Percentiles rank a stretch among this genome's conserved stretches.
Evolutionary conservation across 2,888 invertebrate genomes (phyloP).

Genomic region (Leptarthrus brevirostris): DNA sequence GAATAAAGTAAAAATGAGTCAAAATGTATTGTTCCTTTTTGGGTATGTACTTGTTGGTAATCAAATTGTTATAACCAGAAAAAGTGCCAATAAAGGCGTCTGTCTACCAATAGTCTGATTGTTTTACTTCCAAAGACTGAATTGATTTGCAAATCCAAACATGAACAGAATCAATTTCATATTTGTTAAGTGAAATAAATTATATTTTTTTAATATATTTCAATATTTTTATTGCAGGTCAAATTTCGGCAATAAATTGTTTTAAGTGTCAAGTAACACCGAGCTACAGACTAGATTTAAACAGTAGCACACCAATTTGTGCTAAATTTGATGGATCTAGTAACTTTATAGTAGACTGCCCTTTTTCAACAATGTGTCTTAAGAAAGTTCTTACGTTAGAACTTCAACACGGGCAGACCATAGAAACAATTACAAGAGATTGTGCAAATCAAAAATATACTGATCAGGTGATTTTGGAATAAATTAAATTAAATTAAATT

Average conservation of each 20-base stretch:
- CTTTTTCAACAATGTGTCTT: slow-evolving; percentile 85
- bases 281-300: slow-evolving; percentile 68
- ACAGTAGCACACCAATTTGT: slow-evolving; percentile 76
- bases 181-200: too few relatives aligned
- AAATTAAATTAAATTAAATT: neutral
- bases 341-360: slow-evolving; percentile 79
- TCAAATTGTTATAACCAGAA: too few relatives aligned
- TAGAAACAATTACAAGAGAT: slow-evolving; percentile 69
- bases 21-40: too few relatives aligned
- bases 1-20: too few relatives aligned
- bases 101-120: too few relatives aligned
- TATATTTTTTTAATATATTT: neutral
- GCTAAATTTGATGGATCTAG: slow-evolving; percentile 79
- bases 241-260: slow-evolving; percentile 72
- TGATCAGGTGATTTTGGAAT: slow-evolving; percentile 60
- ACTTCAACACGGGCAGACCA: slow-evolving; percentile 71
- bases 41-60: too few relatives aligned
- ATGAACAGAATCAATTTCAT: too few relatives aligned
- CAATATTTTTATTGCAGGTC: slow-evolving; percentile 56
- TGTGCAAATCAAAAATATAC: slow-evolving; percentile 81
- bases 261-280: slow-evolving; percentile 79
- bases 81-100: too few relatives aligned
- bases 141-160: too few relatives aligned
- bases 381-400: slow-evolving; percentile 77
- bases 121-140: too few relatives aligned